These are phyloP conservation scores for Hypselothyrea guttata DNA, from an alignment of 2,888 invertebrate genomes.

Conservation along the genomic window DNA sequence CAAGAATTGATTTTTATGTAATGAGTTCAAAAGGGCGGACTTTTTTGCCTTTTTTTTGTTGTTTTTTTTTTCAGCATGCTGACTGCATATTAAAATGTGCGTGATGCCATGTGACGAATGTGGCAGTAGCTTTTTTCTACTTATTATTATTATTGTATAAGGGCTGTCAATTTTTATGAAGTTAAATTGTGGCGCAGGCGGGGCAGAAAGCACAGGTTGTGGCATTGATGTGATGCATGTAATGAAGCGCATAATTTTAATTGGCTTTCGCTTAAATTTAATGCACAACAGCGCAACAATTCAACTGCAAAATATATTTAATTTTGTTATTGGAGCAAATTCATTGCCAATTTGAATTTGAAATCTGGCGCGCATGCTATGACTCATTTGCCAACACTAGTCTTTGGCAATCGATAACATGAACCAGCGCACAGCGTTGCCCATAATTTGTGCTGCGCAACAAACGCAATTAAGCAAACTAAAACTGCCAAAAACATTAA, in stretches of 20 bases:
- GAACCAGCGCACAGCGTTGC: constrained; percentile 1
- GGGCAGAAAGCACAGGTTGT: constrained; percentile 5
- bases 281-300: constrained; percentile 20
- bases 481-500: too few species aligned
- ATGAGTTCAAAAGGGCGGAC: constrained; percentile 65
- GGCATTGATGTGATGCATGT: constrained; percentile 39
- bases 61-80: constrained; percentile 48
- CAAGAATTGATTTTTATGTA: constrained; percentile 75
- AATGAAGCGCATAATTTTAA: constrained; percentile 71
- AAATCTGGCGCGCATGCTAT: background rate
- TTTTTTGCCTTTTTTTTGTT: constrained; percentile 28
- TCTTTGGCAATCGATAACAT: constrained; percentile 10
- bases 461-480: background rate
- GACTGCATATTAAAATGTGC: constrained; percentile 73
- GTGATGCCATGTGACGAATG: constrained; percentile 59
- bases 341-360: too few species aligned
- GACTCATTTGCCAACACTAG: constrained; percentile 21
- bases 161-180: constrained; percentile 74
- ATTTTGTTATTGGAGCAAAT: too few species aligned
- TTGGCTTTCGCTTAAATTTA: constrained; percentile 56
- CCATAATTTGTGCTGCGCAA: background rate
- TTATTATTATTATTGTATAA: constrained; percentile 33
- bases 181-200: constrained; percentile 47
- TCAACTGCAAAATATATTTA: too few species aligned
- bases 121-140: constrained; percentile 18